Percentiles rank a stretch among this genome's conserved stretches.
Evolutionary conservation across 2,797 vertebrate genomes (phyloP).

Genomic region (Enteromius radiatus): DNA sequence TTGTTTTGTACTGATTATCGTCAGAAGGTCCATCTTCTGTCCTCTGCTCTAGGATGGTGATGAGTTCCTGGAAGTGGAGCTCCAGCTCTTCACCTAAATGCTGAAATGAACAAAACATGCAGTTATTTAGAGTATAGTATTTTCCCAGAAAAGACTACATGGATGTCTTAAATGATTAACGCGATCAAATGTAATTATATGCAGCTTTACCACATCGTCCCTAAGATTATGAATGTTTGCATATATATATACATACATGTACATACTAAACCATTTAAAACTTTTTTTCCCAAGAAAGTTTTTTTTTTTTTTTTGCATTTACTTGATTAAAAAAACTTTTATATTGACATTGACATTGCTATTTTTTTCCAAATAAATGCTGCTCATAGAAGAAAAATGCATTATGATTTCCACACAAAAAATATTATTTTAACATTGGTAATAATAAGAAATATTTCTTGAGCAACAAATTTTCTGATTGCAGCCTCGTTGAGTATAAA

Average conservation of each 20-base stretch:
- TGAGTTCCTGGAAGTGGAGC: constrained; percentile 79
- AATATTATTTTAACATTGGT: neutral
- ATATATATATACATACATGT: no score
- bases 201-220: no score
- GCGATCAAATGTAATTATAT: neutral
- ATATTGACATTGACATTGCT: no score
- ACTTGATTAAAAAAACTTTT: no score
- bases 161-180: neutral
- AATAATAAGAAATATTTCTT: neutral
- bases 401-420: neutral
- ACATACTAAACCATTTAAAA: no score
- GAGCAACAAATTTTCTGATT: neutral
- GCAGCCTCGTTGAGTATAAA: neutral
- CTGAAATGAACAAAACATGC: constrained; percentile 65
- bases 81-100: constrained; percentile 67
- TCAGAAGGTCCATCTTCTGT: constrained; percentile 58
- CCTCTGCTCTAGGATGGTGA: constrained; percentile 72
- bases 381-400: neutral
- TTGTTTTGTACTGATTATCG: constrained; percentile 62
- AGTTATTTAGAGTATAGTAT: neutral
- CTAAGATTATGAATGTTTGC: no score
- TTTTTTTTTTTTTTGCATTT: no score
- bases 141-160: neutral
- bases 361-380: no score
- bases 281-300: no score